Evolutionary conservation across 2,797 vertebrate genomes (phyloP), one percentile per base, ranked within the genome.

Genomic region (Pangasius macronema): DNA sequence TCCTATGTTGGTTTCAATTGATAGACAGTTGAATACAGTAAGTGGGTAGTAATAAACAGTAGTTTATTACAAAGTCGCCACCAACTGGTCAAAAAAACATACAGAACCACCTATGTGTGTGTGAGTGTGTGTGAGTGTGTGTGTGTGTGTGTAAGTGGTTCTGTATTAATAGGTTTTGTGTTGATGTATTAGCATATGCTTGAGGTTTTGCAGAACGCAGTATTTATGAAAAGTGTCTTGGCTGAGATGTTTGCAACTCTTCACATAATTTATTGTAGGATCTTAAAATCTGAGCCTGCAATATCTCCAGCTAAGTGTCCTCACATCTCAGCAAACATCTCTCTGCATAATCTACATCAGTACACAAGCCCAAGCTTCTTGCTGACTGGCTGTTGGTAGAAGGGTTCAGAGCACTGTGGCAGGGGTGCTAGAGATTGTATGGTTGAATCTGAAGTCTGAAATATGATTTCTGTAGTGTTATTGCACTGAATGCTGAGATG

Each of bases 101-200:
- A 51, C 1, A 42, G 42, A 42, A 7, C 42, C 42, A 53, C 10
- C 11, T 53, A 53, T 39, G 3, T 39, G 39, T 39, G 39, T 39
- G 39, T 39, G 3, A 0, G 1, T 39, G 3, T 39, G 0, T 39
- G 3, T 53, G 0, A 14, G 0, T 53, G 0, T 39, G 3, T 53
- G 0, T 53, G 0, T 53, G 0, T 53, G 3, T 42, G 1, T 42
- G 7, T 42, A 42, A 8, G 51, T 53, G 3, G 24, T 63, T 33
- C 1, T 68, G 30, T 68, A 33, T 36, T 36, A 16, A 33, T 33
- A 68, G 33, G 0, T 68, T 70, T 3, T 36, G 30, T 36, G 33
- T 68, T 65, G 22, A 65, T 30, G 27, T 33, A 30, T 30, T 33
- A 33, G 63, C 24, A n/a, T n/a, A n/a, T 27, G 10, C 61, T 63